Conservation (phyloP, 2,113 vertebrate species). For the Erythrocebus patas region DNA sequence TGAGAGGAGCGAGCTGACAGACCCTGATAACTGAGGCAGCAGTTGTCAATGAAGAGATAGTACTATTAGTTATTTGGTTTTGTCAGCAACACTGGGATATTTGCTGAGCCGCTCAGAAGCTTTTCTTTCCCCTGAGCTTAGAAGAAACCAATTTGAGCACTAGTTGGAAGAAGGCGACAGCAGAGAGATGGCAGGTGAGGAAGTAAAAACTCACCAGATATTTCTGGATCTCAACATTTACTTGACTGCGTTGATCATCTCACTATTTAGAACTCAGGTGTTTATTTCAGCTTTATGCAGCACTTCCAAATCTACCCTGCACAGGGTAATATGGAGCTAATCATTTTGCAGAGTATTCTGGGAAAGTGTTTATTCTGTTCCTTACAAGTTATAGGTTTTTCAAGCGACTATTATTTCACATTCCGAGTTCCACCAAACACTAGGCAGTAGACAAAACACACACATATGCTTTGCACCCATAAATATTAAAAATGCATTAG, state of each 20-base stretch:
- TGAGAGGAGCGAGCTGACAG: neutral
- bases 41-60: slow-evolving; percentile 36
- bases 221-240: neutral
- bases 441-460: slow-evolving; percentile 22
- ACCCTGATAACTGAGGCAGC: slow-evolving; percentile 45
- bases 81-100: slow-evolving; percentile 5
- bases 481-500: slow-evolving; percentile 64
- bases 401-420: neutral
- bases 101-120: slow-evolving; percentile 30
- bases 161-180: slow-evolving; percentile 1
- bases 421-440: slow-evolving; percentile 5
- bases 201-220: slow-evolving; percentile 35
- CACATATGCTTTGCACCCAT: neutral
- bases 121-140: slow-evolving; percentile 10
- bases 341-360: neutral
- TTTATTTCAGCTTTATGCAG: neutral
- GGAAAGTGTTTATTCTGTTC: neutral
- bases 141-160: slow-evolving; percentile 53
- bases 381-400: neutral
- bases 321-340: neutral
- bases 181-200: neutral
- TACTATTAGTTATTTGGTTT: neutral
- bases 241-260: neutral
- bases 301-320: neutral
- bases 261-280: neutral